A percentile compares a stretch with the other conserved stretches of the same genome.
Evolutionary conservation across 1,140 invertebrate species (phyloP).

Genomic region (Pantala flavescens): DNA sequence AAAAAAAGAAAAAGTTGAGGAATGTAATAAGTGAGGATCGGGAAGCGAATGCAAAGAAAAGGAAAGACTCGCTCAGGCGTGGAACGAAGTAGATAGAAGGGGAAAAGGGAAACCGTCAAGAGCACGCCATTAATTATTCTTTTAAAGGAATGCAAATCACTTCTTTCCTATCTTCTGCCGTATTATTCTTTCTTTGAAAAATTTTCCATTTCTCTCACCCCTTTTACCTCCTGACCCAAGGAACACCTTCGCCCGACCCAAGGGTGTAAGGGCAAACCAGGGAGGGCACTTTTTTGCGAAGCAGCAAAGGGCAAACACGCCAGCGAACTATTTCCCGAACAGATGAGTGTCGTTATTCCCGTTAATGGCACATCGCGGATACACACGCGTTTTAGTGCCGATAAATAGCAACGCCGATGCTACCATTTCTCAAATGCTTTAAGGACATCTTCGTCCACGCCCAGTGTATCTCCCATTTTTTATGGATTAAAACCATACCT

Average conservation of each 20-base stretch:
- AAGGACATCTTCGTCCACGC: too few species aligned
- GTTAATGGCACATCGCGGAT: too few species aligned
- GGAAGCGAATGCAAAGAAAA: not conserved
- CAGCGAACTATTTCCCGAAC: too few species aligned
- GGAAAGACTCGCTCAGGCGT: not conserved
- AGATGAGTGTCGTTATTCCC: too few species aligned
- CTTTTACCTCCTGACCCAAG: not conserved
- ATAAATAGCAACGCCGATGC: too few species aligned
- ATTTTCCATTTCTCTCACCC: slow-evolving; percentile 9
- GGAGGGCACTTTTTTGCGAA: too few species aligned
- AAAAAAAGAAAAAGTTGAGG: not conserved
- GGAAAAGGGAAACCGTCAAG: not conserved
- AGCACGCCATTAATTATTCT: slow-evolving; percentile 6
- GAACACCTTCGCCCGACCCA: not conserved
- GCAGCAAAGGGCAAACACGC: too few species aligned
- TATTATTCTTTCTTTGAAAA: slow-evolving; percentile 11
- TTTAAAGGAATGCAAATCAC: slow-evolving; percentile 10
- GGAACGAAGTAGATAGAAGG: not conserved
- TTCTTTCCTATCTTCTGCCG: not conserved
- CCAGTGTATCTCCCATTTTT: too few species aligned
- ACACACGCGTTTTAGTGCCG: too few species aligned
- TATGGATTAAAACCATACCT: too few species aligned
- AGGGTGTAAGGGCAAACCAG: too few species aligned
- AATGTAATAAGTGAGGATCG: not conserved
- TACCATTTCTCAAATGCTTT: too few species aligned